phyloP scores from a whole-genome alignment of 2,888 invertebrate genomes.

The Steromphala cineraria region DNA sequence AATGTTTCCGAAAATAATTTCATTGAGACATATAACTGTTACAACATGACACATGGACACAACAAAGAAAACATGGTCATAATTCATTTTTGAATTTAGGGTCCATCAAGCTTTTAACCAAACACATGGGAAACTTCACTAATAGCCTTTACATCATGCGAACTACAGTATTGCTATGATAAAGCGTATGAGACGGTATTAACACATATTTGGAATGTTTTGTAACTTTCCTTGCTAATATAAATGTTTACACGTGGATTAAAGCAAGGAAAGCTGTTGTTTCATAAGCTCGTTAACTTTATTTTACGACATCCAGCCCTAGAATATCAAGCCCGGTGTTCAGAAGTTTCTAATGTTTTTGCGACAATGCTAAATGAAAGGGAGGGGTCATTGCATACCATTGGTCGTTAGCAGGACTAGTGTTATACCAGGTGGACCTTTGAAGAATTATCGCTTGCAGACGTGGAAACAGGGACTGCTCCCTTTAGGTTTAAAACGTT shows the following conservation, averaged over 20 bases:
- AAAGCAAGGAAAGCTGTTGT: not conserved
- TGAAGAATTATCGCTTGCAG: not conserved
- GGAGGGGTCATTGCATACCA: not conserved
- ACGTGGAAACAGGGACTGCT: not conserved
- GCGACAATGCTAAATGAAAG: slow-evolving; percentile 5
- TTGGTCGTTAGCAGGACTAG: not conserved
- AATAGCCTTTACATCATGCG: too few species aligned
- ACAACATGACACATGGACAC: too few species aligned
- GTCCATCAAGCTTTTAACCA: too few species aligned
- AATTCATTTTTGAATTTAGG: too few species aligned
- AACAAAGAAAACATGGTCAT: too few species aligned
- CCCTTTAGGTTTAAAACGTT: too few species aligned
- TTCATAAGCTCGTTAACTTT: not conserved
- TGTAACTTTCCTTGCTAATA: not conserved
- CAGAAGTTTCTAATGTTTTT: not conserved
- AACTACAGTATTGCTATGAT: too few species aligned
- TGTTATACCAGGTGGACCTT: not conserved
- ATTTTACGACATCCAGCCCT: not conserved
- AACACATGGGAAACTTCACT: too few species aligned
- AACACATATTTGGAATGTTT: not conserved
- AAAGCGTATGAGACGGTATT: not conserved
- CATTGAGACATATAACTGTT: too few species aligned
- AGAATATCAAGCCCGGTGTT: not conserved
- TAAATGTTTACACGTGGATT: not conserved
- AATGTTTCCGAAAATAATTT: too few species aligned